These are phyloP conservation scores for Colius striatus DNA, from an alignment of 2,113 vertebrate genomes.

Conservation along the genomic window DNA sequence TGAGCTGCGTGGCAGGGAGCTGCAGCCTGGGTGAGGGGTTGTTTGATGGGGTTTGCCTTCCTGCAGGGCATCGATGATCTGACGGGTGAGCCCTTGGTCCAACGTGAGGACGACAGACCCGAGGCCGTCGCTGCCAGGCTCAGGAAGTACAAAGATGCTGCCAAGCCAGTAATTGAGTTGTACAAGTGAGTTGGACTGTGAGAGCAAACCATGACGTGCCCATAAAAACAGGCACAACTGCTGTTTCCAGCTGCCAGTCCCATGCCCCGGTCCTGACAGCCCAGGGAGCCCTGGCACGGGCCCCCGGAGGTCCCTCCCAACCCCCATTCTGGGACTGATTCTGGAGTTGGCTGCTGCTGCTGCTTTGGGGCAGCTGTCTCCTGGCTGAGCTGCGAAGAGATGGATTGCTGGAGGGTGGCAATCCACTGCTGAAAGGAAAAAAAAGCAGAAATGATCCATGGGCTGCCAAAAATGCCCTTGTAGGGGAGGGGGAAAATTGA, in stretches of 20 bases:
- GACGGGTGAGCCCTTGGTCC: constrained; percentile 89
- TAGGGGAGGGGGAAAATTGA: background rate
- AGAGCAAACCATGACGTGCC: background rate
- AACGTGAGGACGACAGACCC: constrained; percentile 90
- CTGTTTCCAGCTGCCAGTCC: background rate
- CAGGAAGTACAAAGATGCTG: constrained; percentile 93
- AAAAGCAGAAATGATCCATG: background rate
- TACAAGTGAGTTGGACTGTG: constrained; percentile 85
- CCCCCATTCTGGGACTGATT: background rate
- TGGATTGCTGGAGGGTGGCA: background rate
- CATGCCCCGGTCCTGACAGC: accelerated
- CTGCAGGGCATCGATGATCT: constrained; percentile 90
- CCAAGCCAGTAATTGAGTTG: constrained; percentile 92
- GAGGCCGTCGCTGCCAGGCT: constrained; percentile 88
- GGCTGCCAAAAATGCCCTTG: accelerated
- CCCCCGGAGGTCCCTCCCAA: too few species aligned
- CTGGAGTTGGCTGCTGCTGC: too few species aligned
- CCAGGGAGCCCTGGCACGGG: accelerated
- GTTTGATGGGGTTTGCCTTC: background rate
- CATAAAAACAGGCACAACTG: background rate
- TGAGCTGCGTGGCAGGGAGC: accelerated
- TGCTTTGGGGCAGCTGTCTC: accelerated
- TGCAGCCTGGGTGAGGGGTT: accelerated
- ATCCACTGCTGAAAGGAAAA: background rate
- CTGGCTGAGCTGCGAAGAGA: background rate